Conservation (phyloP, 2,797 vertebrate species). For the Clamator glandarius region DNA sequence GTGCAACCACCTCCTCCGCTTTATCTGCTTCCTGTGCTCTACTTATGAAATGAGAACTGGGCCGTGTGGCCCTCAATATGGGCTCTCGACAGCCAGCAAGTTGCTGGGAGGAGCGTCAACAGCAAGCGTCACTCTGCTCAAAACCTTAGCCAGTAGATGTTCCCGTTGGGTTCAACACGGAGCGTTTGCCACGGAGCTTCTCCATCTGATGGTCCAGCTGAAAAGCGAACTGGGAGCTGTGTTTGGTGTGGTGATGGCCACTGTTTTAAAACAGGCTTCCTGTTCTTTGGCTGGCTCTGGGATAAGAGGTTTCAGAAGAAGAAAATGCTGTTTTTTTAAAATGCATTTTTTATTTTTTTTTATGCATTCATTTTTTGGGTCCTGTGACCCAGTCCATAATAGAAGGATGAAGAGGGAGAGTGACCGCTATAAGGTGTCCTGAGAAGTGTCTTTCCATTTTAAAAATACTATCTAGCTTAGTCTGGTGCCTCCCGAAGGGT, state of each 20-base stretch:
- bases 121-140: not conserved
- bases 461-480: slow-evolving; percentile 65
- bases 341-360: no score
- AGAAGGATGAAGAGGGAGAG: not conserved
- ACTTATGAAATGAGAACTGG: not conserved
- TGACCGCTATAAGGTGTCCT: slow-evolving; percentile 66
- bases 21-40: not conserved
- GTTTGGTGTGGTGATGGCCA: not conserved
- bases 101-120: not conserved
- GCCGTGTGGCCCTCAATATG: no score
- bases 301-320: not conserved
- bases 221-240: slow-evolving; percentile 1
- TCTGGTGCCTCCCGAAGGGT: not conserved
- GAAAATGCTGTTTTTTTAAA: not conserved
- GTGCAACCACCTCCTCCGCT: slow-evolving; percentile 12
- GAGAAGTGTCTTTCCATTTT: slow-evolving; percentile 74
- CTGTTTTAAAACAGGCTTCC: not conserved
- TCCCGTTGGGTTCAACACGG: not conserved
- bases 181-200: not conserved
- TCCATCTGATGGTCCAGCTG: not conserved
- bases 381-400: slow-evolving; percentile 8
- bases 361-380: not conserved
- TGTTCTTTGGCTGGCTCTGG: not conserved
- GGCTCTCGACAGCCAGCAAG: not conserved
- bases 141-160: not conserved